These are phyloP conservation scores for Lacanobia oleracea DNA, from an alignment of 2,888 invertebrate species.

Conservation along the genomic window DNA sequence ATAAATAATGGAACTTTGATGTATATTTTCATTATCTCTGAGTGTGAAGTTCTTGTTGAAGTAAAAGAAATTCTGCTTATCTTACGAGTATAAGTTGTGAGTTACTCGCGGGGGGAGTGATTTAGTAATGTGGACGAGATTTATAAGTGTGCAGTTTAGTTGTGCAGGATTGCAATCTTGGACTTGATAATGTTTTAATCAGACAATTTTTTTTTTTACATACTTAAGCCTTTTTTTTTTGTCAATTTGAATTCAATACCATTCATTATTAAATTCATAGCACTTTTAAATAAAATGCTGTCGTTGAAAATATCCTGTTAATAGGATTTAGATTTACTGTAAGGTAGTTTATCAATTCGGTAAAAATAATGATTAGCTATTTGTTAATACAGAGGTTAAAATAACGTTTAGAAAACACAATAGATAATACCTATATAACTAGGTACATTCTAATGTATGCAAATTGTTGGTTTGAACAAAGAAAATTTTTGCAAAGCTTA, in stretches of 20 bases:
- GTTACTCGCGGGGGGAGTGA: constrained; percentile 43
- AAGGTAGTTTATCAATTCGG: too few species aligned
- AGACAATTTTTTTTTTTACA: too few species aligned
- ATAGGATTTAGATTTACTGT: too few species aligned
- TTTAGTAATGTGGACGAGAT: constrained; percentile 40
- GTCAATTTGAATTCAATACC: neutral
- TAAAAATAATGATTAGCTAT: too few species aligned
- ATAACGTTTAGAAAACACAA: too few species aligned
- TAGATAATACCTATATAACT: too few species aligned
- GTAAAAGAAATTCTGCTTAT: constrained; percentile 44
- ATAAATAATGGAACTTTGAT: constrained; percentile 47
- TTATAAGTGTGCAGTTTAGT: constrained; percentile 23
- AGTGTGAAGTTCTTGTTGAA: constrained; percentile 38
- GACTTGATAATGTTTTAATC: neutral
- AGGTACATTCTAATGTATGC: too few species aligned
- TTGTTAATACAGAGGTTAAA: too few species aligned
- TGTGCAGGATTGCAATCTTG: neutral
- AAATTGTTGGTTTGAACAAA: too few species aligned
- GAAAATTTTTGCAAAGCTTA: too few species aligned
- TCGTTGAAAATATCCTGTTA: too few species aligned
- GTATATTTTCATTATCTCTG: constrained; percentile 45
- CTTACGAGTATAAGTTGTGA: constrained; percentile 34
- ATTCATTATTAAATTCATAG: neutral
- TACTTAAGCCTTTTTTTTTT: too few species aligned
- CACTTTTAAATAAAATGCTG: neutral